Conservation (phyloP, 1,140 invertebrate genomes). For the Dendroctonus valens region DNA sequence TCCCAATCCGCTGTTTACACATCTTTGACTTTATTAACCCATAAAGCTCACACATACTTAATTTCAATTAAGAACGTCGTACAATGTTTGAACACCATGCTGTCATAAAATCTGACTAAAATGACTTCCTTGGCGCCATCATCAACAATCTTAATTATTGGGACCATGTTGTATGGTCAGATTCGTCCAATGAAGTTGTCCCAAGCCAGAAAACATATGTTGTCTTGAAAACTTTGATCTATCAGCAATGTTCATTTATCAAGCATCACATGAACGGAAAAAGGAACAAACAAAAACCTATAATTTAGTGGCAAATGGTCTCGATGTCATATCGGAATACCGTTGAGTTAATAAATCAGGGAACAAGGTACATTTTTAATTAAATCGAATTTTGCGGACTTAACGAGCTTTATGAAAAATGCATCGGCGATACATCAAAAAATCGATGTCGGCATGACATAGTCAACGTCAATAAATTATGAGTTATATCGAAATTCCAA, state of each 20-base stretch:
- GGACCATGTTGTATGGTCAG: no score
- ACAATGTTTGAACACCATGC: constrained; percentile 10
- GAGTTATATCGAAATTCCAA: no score
- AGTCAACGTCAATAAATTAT: neutral
- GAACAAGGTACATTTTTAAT: neutral
- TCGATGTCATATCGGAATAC: neutral
- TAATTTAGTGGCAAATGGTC: no score
- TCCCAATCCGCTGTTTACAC: constrained; percentile 3
- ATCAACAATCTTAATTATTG: no score
- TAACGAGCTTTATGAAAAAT: constrained; percentile 6
- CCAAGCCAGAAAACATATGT: no score
- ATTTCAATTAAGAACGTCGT: constrained; percentile 12
- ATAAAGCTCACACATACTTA: constrained; percentile 13
- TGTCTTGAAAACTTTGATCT: no score
- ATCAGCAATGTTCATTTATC: no score
- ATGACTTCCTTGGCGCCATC: constrained; percentile 20
- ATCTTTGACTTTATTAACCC: constrained; percentile 10
- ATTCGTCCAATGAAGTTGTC: no score
- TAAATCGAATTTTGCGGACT: neutral
- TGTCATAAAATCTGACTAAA: constrained; percentile 13
- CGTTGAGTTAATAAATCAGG: neutral
- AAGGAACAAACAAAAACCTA: no score
- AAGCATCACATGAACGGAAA: no score
- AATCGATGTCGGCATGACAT: neutral
- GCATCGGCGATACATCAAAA: constrained; percentile 1